Evolutionary conservation across 2,797 vertebrate genomes (phyloP), one percentile per base, ranked within the genome.

Genomic region (Manis pentadactyla): DNA sequence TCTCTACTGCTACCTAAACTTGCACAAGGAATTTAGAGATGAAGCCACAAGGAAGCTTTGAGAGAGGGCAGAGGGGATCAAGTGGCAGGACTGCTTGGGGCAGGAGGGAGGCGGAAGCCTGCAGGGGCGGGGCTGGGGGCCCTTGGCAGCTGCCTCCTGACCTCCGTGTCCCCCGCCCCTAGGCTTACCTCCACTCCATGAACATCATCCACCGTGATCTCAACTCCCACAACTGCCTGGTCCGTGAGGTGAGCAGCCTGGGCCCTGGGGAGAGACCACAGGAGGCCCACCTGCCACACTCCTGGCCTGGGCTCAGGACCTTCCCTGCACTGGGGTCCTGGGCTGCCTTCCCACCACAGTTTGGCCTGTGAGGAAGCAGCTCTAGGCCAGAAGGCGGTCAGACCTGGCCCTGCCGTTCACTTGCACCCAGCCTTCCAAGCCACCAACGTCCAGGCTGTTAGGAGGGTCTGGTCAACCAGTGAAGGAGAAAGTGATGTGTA

Each of bases 181-280:
- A 99, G 99, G 98, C 99, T 27, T 99, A 99, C 98, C 99, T 99
- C 97, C 99, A 99, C 98, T 99, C 99, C 97, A 99, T 99, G 99
- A 99, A 99, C 98, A 99, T 99, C 97, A 99, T 99, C 98, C 99
- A 99, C 97, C 99, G 99, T 0, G 99, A 99, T 97, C 99, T 99
- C 97, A 99, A 99, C 98, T 99, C 99, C 15, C 99, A 99, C 99
- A 99, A 99, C 98, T 99, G 99, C 98, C 99, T 99, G 0, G 99
- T 99, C 87, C 98, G 99, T 82, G 99, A 99, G 99, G 99, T 99
- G 98, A 99, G 99, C 29, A 18, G 25, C 18, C 29, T 23, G 53
- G 37, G 59, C 15, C 31, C 3, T 0, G 15, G 39, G 64, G 59
- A 2, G 25, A 34, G 81, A 0, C 12, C 0, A 39, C 2, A 15